Conservation (phyloP, 2,797 vertebrate genomes). For the Melanotaenia trifasciata region DNA sequence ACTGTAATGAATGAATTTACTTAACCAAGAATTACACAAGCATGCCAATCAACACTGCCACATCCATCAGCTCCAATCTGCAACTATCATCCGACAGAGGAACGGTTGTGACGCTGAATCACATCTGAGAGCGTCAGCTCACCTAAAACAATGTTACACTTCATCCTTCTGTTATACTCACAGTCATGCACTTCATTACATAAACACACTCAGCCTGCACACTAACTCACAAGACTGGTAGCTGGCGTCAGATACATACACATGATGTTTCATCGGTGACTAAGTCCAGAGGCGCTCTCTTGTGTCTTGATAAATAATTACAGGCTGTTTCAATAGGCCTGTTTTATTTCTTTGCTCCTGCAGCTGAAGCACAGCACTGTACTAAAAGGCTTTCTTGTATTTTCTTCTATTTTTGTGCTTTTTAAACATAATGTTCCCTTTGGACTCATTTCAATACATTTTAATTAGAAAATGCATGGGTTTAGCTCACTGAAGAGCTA, state of each 20-base stretch:
- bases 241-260: neutral
- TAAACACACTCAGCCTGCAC: neutral
- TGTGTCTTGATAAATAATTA: conserved; percentile 51
- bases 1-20: neutral
- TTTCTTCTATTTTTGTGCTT: neutral
- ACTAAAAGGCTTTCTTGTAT: neutral
- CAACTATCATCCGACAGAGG: neutral
- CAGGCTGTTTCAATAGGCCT: conserved; percentile 11
- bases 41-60: neutral
- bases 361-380: neutral
- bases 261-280: conserved; percentile 13
- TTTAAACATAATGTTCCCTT: neutral
- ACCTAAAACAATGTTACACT: neutral
- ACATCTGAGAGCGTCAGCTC: neutral
- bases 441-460: neutral
- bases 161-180: neutral
- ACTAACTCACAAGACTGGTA: conserved; percentile 23
- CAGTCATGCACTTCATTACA: conserved; percentile 20
- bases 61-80: neutral
- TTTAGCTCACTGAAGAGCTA: no score
- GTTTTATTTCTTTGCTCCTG: neutral
- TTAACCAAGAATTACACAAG: neutral
- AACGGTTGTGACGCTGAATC: conserved; percentile 1
- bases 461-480: neutral
- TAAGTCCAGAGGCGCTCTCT: conserved; percentile 53